Percentiles rank a stretch among this genome's conserved stretches.
phyloP scores from a whole-genome alignment of 2,797 vertebrate species.

The Protosalanx chinensis region DNA sequence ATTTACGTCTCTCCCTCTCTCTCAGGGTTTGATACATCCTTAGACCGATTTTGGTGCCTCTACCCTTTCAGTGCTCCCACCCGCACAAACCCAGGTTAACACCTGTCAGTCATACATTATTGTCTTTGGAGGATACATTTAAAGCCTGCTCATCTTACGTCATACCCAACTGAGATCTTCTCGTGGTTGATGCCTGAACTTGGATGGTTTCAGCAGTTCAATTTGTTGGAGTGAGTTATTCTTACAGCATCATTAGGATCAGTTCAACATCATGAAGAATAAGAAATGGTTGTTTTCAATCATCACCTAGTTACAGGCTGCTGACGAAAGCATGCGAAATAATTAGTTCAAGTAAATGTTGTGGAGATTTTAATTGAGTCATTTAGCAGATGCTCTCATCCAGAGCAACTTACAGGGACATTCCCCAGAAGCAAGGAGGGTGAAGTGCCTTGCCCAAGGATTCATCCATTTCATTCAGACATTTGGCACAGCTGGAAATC shows the following conservation, averaged over 20 bases:
- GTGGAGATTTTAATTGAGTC: neutral
- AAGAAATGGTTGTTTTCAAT: neutral
- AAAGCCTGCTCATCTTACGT: conserved; percentile 47
- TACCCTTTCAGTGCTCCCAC: neutral
- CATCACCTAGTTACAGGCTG: neutral
- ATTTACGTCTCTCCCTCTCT: conserved; percentile 36
- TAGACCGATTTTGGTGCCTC: neutral
- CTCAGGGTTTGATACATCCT: neutral
- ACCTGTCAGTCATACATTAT: neutral
- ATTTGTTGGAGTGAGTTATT: neutral
- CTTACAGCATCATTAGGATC: neutral
- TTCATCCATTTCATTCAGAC: too few relatives aligned
- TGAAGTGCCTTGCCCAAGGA: too few relatives aligned
- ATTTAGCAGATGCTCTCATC: too few relatives aligned
- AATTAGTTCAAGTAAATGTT: neutral
- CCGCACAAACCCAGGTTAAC: neutral
- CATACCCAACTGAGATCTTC: conserved; percentile 2
- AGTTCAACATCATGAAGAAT: neutral
- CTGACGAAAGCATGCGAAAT: neutral
- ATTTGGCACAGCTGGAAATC: neutral
- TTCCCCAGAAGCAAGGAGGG: too few relatives aligned
- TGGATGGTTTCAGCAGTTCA: neutral
- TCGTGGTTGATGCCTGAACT: neutral
- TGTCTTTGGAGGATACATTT: conserved; percentile 39
- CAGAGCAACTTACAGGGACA: too few relatives aligned